Base-by-base conservation (phyloP, 2,888 invertebrate genomes). In the Drosophila sordidula region DNA sequence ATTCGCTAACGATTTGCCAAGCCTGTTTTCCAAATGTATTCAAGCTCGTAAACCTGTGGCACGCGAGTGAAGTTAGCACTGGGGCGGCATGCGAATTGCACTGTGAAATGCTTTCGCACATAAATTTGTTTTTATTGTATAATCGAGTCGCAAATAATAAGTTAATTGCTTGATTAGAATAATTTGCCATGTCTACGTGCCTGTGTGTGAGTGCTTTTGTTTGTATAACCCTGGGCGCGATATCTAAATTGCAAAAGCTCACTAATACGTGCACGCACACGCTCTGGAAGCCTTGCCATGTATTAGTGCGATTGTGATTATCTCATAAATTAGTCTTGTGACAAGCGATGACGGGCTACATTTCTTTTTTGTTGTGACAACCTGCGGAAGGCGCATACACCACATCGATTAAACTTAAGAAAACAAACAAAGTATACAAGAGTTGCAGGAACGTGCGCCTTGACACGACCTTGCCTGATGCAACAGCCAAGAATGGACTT, bases 301-400 rank as follows among this genome's bases (percentile, higher is more conserved):
- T 63, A 61, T 63, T 58, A 41, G 84, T 63, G 77, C 47, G 72
- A 72, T 77, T 73, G 70, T 82, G 87, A 90, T 90, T 90, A 87
- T 87, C 80, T 83, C 82, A 83, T 78, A 79, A 87, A 89, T 86
- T 77, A 84, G 89, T 90, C 89, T 90, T 87, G 90, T 90, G 91
- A 91, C 89, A 90, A 78, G 73, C 79, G 78, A 75, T 78, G 82
- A 87, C 83, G 79, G 73, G 61, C 56, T 57, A 73, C 54, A 54
- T 44, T 66, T 58, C 61, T 42, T 38, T 69, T 42, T 18, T 18
- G 18, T 18, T 18, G 18, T 18, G 18, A 18, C 18, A 18, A 18
- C 18, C 18, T 1, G 18, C 18, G 18, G 18, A 18, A 18, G 18
- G 18, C 18, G 39, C 45, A 66, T 49, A 34, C 49, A 29, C 32